phyloP scores from a whole-genome alignment of 2,888 invertebrate genomes.

The Himalopsyche kuldschensis region DNA sequence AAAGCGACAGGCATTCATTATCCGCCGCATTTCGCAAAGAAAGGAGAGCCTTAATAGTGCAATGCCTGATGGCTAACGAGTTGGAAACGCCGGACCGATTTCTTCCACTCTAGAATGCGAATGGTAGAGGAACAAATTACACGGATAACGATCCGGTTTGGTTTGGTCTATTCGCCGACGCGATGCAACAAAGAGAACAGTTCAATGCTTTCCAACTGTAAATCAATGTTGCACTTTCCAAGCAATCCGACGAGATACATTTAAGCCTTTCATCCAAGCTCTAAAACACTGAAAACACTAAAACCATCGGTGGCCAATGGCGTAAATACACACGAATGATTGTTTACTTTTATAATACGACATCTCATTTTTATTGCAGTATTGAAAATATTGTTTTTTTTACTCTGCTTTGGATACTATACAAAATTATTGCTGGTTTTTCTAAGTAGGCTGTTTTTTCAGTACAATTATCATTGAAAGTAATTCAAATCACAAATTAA shows the following conservation, averaged over 20 bases:
- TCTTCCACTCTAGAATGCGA: background rate
- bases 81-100: background rate
- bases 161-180: background rate
- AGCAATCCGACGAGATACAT: background rate
- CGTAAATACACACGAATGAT: too few species aligned
- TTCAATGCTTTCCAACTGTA: constrained; percentile 5
- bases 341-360: too few species aligned
- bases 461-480: too few species aligned
- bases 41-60: background rate
- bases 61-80: background rate
- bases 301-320: background rate
- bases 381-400: too few species aligned
- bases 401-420: too few species aligned
- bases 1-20: background rate
- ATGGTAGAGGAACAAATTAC: constrained; percentile 18
- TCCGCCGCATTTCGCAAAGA: background rate
- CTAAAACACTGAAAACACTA: background rate
- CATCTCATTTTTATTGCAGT: too few species aligned
- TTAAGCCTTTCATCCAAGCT: background rate
- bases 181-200: constrained; percentile 11
- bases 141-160: constrained; percentile 10
- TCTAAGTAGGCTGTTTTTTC: too few species aligned
- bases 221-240: background rate
- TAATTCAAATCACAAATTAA: too few species aligned
- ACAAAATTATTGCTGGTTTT: too few species aligned